Conservation (phyloP, 2,888 invertebrate genomes). For the Philopedon plagiatum region DNA sequence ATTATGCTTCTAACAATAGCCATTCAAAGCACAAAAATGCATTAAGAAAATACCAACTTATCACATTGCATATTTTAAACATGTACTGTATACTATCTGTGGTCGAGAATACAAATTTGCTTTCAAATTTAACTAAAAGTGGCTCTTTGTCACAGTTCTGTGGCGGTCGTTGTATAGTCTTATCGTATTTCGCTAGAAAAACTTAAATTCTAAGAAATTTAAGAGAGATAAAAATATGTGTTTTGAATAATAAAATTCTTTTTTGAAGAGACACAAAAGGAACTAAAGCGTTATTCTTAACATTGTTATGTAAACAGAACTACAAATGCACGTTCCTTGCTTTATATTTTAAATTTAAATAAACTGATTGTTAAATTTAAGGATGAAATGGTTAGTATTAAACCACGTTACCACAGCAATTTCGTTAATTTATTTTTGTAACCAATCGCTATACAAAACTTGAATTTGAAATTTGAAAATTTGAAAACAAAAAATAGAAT, state of each 20-base stretch:
- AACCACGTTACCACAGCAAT: too few species aligned
- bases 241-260: slow-evolving; percentile 41
- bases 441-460: too few species aligned
- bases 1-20: slow-evolving; percentile 21
- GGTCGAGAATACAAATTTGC: slow-evolving; percentile 48
- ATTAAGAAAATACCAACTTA: slow-evolving; percentile 41
- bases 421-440: too few species aligned
- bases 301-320: slow-evolving; percentile 25
- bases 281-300: slow-evolving; percentile 22
- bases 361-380: background rate
- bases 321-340: background rate
- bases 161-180: slow-evolving; percentile 42
- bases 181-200: slow-evolving; percentile 49
- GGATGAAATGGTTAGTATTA: too few species aligned
- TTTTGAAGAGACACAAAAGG: slow-evolving; percentile 18
- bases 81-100: slow-evolving; percentile 45
- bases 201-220: slow-evolving; percentile 49
- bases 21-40: slow-evolving; percentile 20
- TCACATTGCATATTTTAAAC: slow-evolving; percentile 47
- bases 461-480: too few species aligned
- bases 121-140: slow-evolving; percentile 47
- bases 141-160: slow-evolving; percentile 48
- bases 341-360: slow-evolving; percentile 12
- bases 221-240: slow-evolving; percentile 47
- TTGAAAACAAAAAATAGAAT: too few species aligned